Conservation (phyloP, 2,888 invertebrate species). For the Raillietiella orientalis region DNA sequence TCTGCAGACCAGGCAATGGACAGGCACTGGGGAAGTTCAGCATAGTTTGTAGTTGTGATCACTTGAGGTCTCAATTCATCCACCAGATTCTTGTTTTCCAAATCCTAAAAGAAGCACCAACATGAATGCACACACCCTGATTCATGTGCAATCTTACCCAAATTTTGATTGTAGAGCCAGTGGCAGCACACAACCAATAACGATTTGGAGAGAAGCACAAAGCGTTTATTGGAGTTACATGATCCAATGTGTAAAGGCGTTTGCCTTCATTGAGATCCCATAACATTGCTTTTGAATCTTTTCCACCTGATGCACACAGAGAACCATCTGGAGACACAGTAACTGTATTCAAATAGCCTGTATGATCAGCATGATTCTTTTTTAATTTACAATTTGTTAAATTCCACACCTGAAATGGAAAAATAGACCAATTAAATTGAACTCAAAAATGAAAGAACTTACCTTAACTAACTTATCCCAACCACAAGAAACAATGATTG, state of each 20-base stretch:
- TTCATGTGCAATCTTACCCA: constrained; percentile 27
- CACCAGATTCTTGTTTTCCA: constrained; percentile 97
- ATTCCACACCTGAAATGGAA: constrained; percentile 50
- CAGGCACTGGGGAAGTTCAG: constrained; percentile 78
- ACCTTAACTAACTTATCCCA: constrained; percentile 96
- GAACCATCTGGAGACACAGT: constrained; percentile 98
- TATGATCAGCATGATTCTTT: constrained; percentile 91
- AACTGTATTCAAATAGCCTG: constrained; percentile 88
- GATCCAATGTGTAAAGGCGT: constrained; percentile 90
- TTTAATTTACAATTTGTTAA: constrained; percentile 92
- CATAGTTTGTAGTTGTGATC: constrained; percentile 37
- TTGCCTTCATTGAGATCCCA: constrained; percentile 99
- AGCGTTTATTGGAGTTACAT: constrained; percentile 91
- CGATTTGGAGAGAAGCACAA: constrained; percentile 97
- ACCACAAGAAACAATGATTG: constrained; percentile 91
- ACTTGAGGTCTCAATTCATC: constrained; percentile 94
- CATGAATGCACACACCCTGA: background rate
- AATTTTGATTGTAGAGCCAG: constrained; percentile 89
- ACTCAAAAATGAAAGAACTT: constrained; percentile 6
- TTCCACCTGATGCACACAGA: constrained; percentile 95
- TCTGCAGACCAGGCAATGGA: constrained; percentile 97
- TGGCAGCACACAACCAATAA: constrained; percentile 98
- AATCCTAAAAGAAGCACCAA: constrained; percentile 28
- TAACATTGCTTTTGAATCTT: constrained; percentile 96
- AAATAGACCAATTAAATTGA: background rate